phyloP scores from a whole-genome alignment of 2,888 invertebrate genomes.

The Phortica magna region DNA sequence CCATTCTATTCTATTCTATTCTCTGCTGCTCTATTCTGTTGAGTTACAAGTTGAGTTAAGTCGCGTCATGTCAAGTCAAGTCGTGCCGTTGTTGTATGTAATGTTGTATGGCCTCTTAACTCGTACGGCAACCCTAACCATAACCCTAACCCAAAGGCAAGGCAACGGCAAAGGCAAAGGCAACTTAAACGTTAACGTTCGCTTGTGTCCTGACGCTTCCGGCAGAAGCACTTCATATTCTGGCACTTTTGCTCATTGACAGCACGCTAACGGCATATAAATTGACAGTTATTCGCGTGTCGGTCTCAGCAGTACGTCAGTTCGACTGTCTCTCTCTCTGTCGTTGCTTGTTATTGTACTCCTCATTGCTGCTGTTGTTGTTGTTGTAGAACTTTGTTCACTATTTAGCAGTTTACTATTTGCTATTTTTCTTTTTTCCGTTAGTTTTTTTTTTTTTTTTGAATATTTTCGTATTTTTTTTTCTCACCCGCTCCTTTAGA shows the following conservation, averaged over 20 bases:
- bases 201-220: too few species aligned
- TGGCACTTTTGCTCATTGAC: constrained; percentile 62
- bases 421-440: background rate
- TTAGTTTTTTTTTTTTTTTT: constrained; percentile 15
- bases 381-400: constrained; percentile 25
- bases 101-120: too few species aligned
- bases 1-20: background rate
- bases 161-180: too few species aligned
- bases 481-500: background rate
- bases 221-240: constrained; percentile 23
- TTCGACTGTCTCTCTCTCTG: constrained; percentile 30
- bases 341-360: constrained; percentile 41
- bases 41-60: constrained; percentile 1
- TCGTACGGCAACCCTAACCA: too few species aligned
- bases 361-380: constrained; percentile 6
- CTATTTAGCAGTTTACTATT: background rate
- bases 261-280: constrained; percentile 73
- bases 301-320: constrained; percentile 12
- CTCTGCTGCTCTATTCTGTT: background rate
- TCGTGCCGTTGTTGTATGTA: background rate
- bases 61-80: background rate
- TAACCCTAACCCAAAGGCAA: too few species aligned
- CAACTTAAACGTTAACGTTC: too few species aligned
- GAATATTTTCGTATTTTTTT: constrained; percentile 37
- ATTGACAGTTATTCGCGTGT: constrained; percentile 63